Base-by-base conservation (phyloP, 2,888 invertebrate genomes). In the Yponomeuta plumbellus region DNA sequence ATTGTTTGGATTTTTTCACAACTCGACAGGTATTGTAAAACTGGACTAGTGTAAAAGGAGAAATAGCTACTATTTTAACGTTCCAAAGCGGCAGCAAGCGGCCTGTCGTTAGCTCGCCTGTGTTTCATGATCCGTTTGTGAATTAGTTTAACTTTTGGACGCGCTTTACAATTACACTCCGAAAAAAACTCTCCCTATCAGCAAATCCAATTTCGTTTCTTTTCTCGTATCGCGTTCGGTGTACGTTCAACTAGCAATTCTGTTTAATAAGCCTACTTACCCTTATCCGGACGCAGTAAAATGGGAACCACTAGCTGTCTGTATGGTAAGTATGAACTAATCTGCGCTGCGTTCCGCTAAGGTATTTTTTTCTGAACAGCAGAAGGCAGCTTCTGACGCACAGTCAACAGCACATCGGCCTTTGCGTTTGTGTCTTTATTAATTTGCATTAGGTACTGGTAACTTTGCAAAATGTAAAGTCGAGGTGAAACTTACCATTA, bases 1-100 rank as follows among this genome's bases (percentile, higher is more conserved):
- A 83, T 85, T 84, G 81, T 85, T 84, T 81, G 80, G 81, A 75
- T 85, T 83, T 81, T 75, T 82, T 83, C 76, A 75, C 80, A 77
- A 77, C 80, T 78, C 79, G 72, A 76, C 79, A 65, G 74, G 77
- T 74, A 76, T 76, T 78, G 76, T n/a, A n/a, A n/a, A n/a, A 77
- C 66, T 65, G 66, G 62, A 40, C 66, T 73, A 75, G 75, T 75
- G 78, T 80, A 83, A 80, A 80, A 76, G 77, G 72, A 73, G 79
- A 71, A 74, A 72, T 34, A 10, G 26, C 75, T 34, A 77, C 81
- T 79, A 83, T 80, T 84, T 82, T 82, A 81, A 76, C 79, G 78
- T 77, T 79, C 75, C 76, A 76, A 78, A 74, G 65, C 23, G 56
- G 21, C 57, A 8, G 34, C 34, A 34, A 34, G 64, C 11, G 52